A percentile compares a stretch with the other conserved stretches of the same genome.
These are phyloP conservation scores for Todus mexicanus DNA, from an alignment of 2,797 vertebrate species.

Conservation along the genomic window DNA sequence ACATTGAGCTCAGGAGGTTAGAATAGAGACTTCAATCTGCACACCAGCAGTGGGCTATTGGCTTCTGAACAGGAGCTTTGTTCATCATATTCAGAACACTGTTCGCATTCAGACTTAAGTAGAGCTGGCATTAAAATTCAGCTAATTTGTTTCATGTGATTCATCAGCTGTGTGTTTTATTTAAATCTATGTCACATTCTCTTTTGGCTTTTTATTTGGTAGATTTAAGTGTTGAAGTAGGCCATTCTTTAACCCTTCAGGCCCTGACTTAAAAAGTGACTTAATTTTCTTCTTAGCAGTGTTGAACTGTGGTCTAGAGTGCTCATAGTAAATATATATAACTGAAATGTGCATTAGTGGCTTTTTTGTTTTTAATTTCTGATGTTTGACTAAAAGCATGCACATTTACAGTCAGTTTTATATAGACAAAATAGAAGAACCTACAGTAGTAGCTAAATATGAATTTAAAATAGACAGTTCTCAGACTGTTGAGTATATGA, in stretches of 20 bases:
- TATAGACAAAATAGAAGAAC: background rate
- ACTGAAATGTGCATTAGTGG: background rate
- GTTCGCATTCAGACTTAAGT: constrained; percentile 67
- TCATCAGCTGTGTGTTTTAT: constrained; percentile 76
- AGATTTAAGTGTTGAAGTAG: constrained; percentile 45
- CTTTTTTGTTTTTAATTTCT: background rate
- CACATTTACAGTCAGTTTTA: background rate
- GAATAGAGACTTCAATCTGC: constrained; percentile 70
- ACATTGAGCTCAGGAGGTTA: constrained; percentile 62
- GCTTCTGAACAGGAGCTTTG: constrained; percentile 71
- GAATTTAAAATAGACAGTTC: background rate
- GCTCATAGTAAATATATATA: background rate
- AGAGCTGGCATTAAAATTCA: constrained; percentile 68
- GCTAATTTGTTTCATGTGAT: constrained; percentile 78
- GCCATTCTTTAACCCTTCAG: constrained; percentile 69
- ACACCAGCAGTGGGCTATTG: constrained; percentile 61
- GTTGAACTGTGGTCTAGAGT: background rate
- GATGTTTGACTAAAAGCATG: background rate
- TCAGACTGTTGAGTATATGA: background rate
- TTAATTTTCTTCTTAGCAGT: background rate
- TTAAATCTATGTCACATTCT: constrained; percentile 68
- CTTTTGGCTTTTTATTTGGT: constrained; percentile 50
- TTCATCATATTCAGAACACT: constrained; percentile 63
- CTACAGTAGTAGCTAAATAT: background rate
- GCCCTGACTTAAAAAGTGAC: background rate